Evolutionary conservation across 2,113 vertebrate species (phyloP).

Genomic region (Nesospiza acunhae): DNA sequence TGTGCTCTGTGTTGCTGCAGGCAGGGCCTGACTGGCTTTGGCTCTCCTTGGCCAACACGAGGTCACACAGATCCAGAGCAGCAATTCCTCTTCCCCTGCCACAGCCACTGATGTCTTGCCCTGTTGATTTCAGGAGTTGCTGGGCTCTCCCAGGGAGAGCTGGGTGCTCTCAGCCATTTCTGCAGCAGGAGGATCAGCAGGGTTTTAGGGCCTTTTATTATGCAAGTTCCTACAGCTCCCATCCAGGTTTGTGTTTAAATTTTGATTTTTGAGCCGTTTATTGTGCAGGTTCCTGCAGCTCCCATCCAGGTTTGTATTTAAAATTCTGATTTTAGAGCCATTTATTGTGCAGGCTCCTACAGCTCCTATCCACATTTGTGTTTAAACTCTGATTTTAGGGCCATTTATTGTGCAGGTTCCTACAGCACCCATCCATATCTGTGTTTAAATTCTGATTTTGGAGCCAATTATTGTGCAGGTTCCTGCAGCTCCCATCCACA

Average conservation of each 20-base stretch:
- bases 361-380: no score
- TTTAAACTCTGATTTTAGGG: neutral
- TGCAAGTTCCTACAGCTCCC: neutral
- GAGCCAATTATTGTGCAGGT: no score
- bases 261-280: neutral
- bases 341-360: neutral
- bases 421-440: accelerated
- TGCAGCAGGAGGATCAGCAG: slow-evolving; percentile 44
- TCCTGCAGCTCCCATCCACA: no score
- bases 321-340: neutral
- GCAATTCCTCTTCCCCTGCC: neutral
- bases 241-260: neutral
- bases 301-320: no score
- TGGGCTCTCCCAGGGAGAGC: neutral
- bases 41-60: neutral
- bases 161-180: slow-evolving; percentile 16
- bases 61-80: neutral
- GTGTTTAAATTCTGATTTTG: neutral
- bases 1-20: neutral
- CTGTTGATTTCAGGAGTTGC: neutral
- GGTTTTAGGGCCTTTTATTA: neutral
- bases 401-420: neutral
- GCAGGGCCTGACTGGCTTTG: neutral
- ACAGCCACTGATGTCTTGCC: neutral
- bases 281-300: no score